Conservation (phyloP, 2,888 invertebrate genomes). For the Leptura quadrifasciata region DNA sequence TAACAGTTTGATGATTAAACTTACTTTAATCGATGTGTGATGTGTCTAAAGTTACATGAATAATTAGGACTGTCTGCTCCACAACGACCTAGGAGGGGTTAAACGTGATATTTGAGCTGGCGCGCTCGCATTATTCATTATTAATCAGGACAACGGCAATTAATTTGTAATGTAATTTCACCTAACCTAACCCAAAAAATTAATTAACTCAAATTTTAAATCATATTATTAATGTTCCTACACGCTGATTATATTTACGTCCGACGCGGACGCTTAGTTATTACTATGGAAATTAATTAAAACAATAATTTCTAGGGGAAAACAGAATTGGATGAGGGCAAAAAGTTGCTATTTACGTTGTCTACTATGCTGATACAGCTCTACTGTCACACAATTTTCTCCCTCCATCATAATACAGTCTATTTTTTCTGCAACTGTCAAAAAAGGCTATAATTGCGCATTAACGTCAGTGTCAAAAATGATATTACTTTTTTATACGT, state of each 20-base stretch:
- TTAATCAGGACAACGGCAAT: conserved; percentile 27
- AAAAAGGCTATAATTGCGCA: no score
- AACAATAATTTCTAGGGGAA: neutral
- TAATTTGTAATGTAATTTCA: conserved; percentile 25
- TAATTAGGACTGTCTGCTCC: conserved; percentile 11
- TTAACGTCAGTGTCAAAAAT: no score
- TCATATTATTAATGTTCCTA: conserved; percentile 27
- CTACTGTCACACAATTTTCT: no score
- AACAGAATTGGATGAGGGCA: neutral
- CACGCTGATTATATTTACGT: neutral
- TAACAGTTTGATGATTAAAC: conserved; percentile 7
- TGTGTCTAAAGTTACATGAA: conserved; percentile 16
- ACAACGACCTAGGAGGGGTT: conserved; percentile 10
- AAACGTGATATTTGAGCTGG: conserved; percentile 13
- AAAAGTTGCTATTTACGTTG: neutral
- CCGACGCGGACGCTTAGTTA: neutral
- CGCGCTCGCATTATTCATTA: conserved; percentile 28
- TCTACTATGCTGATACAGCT: no score
- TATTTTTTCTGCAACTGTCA: no score
- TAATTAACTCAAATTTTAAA: conserved; percentile 19
- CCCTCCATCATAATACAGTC: no score
- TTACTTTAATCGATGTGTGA: conserved; percentile 29
- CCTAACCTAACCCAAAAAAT: conserved; percentile 21
- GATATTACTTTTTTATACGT: no score
- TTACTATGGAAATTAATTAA: neutral